Conservation (phyloP, 2,888 invertebrate species). For the Cheilosia vulpina region DNA sequence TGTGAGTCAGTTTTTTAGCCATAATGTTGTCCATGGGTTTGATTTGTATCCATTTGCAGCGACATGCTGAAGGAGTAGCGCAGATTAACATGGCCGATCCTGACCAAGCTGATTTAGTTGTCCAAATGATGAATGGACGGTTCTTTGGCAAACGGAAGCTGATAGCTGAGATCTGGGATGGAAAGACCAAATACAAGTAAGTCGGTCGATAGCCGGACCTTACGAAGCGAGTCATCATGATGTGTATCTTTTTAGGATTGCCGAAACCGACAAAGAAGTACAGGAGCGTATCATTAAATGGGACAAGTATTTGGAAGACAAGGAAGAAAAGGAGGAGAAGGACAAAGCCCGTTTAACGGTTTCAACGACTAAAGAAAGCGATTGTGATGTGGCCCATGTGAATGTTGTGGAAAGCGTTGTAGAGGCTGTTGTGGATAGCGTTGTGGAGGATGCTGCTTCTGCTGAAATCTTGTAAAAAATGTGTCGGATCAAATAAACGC, state of each 20-base stretch:
- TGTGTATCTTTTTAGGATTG: slow-evolving; percentile 85
- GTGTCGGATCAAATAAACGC: slow-evolving; percentile 10
- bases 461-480: not conserved
- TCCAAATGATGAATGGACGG: slow-evolving; percentile 93
- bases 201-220: slow-evolving; percentile 48
- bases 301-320: slow-evolving; percentile 91
- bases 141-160: slow-evolving; percentile 95
- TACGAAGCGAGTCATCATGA: not conserved
- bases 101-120: slow-evolving; percentile 95
- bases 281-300: slow-evolving; percentile 93
- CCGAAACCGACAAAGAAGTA: slow-evolving; percentile 95
- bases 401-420: not conserved
- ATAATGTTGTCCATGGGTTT: not conserved
- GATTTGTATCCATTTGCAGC: slow-evolving; percentile 82
- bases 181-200: slow-evolving; percentile 94
- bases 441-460: not conserved
- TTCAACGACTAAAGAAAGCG: not conserved
- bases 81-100: slow-evolving; percentile 95
- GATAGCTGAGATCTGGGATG: slow-evolving; percentile 96
- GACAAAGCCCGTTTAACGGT: slow-evolving; percentile 17
- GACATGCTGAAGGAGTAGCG: slow-evolving; percentile 97
- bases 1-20: slow-evolving; percentile 85
- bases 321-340: slow-evolving; percentile 81
- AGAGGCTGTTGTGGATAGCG: slow-evolving; percentile 10
- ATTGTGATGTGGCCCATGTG: not conserved